Base-by-base conservation (phyloP, 2,797 vertebrate species). In the Pagetopsis macropterus region DNA sequence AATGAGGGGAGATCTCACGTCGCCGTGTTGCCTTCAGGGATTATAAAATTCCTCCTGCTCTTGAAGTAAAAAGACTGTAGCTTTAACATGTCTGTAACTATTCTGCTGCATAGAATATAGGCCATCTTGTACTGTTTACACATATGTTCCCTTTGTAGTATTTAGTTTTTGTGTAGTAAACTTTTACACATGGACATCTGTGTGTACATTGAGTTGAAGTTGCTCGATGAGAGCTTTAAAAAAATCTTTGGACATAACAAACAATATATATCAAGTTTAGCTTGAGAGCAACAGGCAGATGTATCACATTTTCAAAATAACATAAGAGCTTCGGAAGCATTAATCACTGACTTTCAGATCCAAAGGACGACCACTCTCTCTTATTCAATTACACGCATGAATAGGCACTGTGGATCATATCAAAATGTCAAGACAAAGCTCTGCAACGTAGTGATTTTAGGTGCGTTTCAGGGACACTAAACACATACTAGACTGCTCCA, bases 1-100 rank as follows among this genome's bases (percentile, higher is more conserved):
- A 90, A 87, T 82, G 86, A 88, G 80, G 65, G 78, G 77, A 84
- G 75, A 78, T 89, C 83, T 89, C 70, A 72, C 68, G 69, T 84
- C 70, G 50, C 45, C 1, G 61, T 63, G 50, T 75, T 58, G 81
- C 80, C 87, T 76, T 73, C 58, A 63, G 61, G 87, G 82, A 88
- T 91, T 82, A 87, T 61, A 46, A 89, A 87, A 87, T 84, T 74
- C 81, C 79, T 65, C 49, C 70, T 77, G 76, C 81, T 83, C 75
- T 78, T 81, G 52, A 65, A 78, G 70, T 75, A 56, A 86, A 84
- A 80, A 51, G 65, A 69, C 73, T 63, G 46, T 2, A 16, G 76
- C 78, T 85, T 84, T 50, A 52, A 80, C 61, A 78, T 64, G 75
- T 67, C 71, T 68, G 56, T 9, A 67, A 33, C 56, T 49, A 64